A percentile compares a stretch with the other conserved stretches of the same genome.
These are phyloP conservation scores for Prionailurus bengalensis DNA, from an alignment of 2,113 vertebrate species.

Conservation along the genomic window DNA sequence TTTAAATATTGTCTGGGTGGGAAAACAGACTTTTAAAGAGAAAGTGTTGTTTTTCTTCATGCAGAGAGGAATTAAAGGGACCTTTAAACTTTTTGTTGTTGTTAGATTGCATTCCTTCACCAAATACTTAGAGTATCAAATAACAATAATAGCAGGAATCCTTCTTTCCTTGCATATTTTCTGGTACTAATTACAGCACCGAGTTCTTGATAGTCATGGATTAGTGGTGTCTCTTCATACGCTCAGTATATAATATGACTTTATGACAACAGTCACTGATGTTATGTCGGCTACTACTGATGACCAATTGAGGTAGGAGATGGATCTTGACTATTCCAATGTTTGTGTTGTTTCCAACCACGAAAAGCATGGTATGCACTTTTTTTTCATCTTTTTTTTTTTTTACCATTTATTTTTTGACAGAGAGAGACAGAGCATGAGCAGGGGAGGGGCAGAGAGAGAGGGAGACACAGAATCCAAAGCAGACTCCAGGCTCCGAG, in stretches of 20 bases:
- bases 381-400: neutral
- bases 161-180: neutral
- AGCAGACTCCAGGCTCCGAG: too few relatives aligned
- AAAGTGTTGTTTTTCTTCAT: neutral
- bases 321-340: neutral
- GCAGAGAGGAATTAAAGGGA: neutral
- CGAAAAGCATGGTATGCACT: rapidly evolving
- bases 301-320: neutral
- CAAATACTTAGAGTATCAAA: neutral
- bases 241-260: neutral
- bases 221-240: neutral
- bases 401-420: too few relatives aligned
- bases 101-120: slow-evolving; percentile 6
- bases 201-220: neutral
- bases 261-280: neutral
- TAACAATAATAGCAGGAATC: neutral
- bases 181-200: neutral
- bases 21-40: neutral
- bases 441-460: too few relatives aligned
- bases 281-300: neutral
- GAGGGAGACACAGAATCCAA: too few relatives aligned
- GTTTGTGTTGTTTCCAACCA: neutral
- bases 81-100: neutral
- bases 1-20: neutral
- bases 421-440: too few relatives aligned